Evolutionary conservation across 2,888 invertebrate species (phyloP).

Genomic region (Ormia ochracea): DNA sequence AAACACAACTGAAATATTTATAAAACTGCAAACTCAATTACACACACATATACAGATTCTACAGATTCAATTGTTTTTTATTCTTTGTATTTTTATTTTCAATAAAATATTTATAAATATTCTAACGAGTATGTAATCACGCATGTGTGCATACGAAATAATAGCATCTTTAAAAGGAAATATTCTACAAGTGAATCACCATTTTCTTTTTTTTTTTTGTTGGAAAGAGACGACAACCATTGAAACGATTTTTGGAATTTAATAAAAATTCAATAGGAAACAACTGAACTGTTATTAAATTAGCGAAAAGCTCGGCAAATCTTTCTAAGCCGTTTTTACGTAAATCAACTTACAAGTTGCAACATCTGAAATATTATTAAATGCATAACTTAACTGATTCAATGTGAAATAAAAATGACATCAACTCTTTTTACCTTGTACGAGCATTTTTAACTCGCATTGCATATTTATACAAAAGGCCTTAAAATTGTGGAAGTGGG

Average conservation of each 20-base stretch:
- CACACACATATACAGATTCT: background rate
- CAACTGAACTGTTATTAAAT: too few species aligned
- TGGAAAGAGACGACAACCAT: slow-evolving; percentile 31
- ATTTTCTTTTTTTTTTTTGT: too few species aligned
- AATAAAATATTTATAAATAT: slow-evolving; percentile 1
- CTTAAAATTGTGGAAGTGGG: too few species aligned
- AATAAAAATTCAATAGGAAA: background rate
- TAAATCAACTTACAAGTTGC: too few species aligned
- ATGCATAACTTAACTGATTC: too few species aligned
- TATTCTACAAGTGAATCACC: slow-evolving; percentile 52
- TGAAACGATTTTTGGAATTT: background rate
- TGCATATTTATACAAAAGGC: background rate
- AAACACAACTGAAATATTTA: slow-evolving; percentile 11
- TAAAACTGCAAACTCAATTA: background rate
- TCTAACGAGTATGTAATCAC: background rate
- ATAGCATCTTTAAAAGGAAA: slow-evolving; percentile 34
- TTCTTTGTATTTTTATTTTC: background rate
- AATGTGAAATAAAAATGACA: too few species aligned
- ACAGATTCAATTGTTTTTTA: background rate
- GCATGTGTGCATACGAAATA: background rate
- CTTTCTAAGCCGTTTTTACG: too few species aligned
- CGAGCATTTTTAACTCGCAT: too few species aligned
- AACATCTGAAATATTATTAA: too few species aligned
- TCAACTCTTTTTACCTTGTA: too few species aligned
- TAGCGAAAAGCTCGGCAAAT: too few species aligned